phyloP scores from a whole-genome alignment of 2,888 invertebrate genomes.

The Zaprionus lineosus region DNA sequence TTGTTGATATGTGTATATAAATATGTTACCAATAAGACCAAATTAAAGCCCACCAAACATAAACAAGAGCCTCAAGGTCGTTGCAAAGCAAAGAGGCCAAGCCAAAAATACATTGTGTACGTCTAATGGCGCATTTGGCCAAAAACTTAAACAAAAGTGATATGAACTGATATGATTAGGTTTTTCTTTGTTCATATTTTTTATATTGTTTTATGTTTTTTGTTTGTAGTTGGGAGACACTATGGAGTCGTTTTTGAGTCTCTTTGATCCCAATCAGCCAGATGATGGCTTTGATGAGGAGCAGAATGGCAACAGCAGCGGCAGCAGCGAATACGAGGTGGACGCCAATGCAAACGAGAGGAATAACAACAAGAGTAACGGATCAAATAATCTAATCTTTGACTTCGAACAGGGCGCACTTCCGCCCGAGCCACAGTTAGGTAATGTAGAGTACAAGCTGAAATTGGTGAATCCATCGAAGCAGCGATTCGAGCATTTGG shows the following conservation, averaged over 20 bases:
- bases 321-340: conserved; percentile 55
- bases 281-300: conserved; percentile 81
- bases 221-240: conserved; percentile 2
- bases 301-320: conserved; percentile 70
- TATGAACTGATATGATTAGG: too few species aligned
- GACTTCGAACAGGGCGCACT: conserved; percentile 87
- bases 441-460: conserved; percentile 98
- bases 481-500: conserved; percentile 96
- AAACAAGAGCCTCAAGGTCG: conserved; percentile 72
- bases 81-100: conserved; percentile 49
- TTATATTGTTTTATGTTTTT: conserved; percentile 4
- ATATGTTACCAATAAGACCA: too few species aligned
- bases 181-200: conserved; percentile 1
- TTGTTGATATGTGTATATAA: too few species aligned
- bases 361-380: conserved; percentile 60
- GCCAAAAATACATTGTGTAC: conserved; percentile 42
- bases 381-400: conserved; percentile 78
- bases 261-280: conserved; percentile 88
- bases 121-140: conserved; percentile 44
- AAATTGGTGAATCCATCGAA: conserved; percentile 96
- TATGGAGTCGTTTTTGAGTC: conserved; percentile 92
- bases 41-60: conserved; percentile 62
- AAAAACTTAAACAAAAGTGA: conserved; percentile 9
- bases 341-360: conserved; percentile 48
- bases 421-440: conserved; percentile 96